These are phyloP conservation scores for Propsilocerus akamusi DNA, from an alignment of 1,140 invertebrate species.

Conservation along the genomic window DNA sequence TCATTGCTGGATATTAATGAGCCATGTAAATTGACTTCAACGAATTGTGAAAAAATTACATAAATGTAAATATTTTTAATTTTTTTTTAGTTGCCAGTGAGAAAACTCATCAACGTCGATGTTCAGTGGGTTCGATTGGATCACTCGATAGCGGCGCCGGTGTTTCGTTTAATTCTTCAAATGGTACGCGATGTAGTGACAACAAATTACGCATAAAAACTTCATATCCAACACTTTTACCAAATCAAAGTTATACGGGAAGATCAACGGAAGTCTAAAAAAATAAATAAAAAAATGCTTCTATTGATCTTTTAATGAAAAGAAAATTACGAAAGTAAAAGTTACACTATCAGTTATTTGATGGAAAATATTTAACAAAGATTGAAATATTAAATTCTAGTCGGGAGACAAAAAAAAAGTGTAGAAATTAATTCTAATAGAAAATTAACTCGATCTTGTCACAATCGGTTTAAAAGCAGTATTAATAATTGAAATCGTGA, in stretches of 20 bases:
- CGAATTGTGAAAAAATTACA: not conserved
- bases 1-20: conserved; percentile 87
- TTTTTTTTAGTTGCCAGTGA: not conserved
- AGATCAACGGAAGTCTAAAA: not conserved
- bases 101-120: conserved; percentile 18
- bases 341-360: no score
- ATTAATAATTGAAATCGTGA: no score
- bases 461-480: no score
- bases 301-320: not conserved
- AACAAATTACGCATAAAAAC: not conserved
- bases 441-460: no score
- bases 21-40: conserved; percentile 50
- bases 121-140: conserved; percentile 63
- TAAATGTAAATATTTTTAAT: not conserved
- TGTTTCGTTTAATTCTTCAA: conserved; percentile 35
- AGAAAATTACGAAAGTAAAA: no score
- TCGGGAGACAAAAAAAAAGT: no score
- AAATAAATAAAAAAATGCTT: not conserved
- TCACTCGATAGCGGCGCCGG: conserved; percentile 82
- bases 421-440: no score
- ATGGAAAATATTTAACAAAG: no score
- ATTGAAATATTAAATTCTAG: no score
- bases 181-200: not conserved
- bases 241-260: not conserved
- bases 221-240: not conserved